These are phyloP conservation scores for Mesorhabditis spiculigera DNA, from an alignment of 2,888 invertebrate species.

Conservation along the genomic window DNA sequence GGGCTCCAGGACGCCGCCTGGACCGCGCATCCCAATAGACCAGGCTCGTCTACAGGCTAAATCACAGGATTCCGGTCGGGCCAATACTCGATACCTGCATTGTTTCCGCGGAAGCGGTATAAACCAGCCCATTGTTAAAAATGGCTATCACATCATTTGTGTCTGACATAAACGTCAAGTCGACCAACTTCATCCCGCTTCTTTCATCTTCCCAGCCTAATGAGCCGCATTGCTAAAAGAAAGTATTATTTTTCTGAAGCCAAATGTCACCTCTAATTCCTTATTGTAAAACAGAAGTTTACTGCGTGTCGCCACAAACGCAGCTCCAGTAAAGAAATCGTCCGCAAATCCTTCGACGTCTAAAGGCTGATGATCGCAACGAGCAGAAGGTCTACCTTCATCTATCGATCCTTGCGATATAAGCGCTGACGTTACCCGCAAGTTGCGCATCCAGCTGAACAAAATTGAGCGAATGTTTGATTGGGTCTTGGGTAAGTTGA, in stretches of 20 bases:
- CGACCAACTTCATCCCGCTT: constrained; percentile 16
- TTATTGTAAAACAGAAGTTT: not conserved
- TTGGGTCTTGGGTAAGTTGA: too few relatives aligned
- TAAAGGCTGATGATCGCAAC: not conserved
- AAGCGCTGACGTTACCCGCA: not conserved
- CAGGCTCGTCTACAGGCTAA: not conserved
- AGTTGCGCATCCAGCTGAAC: not conserved
- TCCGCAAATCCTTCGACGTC: constrained; percentile 8
- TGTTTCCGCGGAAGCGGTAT: constrained; percentile 8
- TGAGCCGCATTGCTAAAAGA: constrained; percentile 7
- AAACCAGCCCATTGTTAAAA: constrained; percentile 15
- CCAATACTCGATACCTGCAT: constrained; percentile 2
- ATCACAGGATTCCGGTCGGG: not conserved
- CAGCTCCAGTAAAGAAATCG: not conserved
- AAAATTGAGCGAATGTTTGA: too few relatives aligned
- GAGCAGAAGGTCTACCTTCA: too few relatives aligned
- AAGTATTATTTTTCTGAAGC: not conserved
- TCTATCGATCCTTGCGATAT: not conserved
- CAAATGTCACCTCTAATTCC: constrained; percentile 6
- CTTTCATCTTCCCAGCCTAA: constrained; percentile 10
- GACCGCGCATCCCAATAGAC: constrained; percentile 3
- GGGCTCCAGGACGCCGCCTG: constrained; percentile 69
- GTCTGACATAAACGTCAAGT: constrained; percentile 34
- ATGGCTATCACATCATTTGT: constrained; percentile 25
- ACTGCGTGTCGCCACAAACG: constrained; percentile 12